Conservation (phyloP, 2,113 vertebrate species). For the Oryzias woworae region DNA sequence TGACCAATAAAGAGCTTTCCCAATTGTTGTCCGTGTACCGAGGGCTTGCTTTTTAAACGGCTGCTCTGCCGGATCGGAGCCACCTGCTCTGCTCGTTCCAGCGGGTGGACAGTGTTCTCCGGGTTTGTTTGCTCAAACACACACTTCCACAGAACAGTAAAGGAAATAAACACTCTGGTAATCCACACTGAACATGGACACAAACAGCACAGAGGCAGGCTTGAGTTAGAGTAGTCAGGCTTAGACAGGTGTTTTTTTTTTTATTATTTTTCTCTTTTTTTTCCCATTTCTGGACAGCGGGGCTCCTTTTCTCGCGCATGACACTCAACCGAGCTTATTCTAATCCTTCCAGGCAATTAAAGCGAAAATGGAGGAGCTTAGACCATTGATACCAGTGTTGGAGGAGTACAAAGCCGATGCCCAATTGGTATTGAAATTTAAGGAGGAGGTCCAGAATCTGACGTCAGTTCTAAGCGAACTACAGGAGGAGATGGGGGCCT, state of each 20-base stretch:
- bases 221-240: conserved; percentile 74
- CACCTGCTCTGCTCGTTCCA: conserved; percentile 59
- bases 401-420: conserved; percentile 99
- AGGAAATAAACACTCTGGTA: conserved; percentile 17
- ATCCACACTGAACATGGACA: conserved; percentile 41
- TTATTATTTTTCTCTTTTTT: conserved; percentile 6
- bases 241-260: conserved; percentile 73
- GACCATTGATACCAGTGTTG: conserved; percentile 99
- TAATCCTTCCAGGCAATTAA: conserved; percentile 99
- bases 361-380: conserved; percentile 99
- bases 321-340: conserved; percentile 98
- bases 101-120: conserved; percentile 41
- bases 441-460: conserved; percentile 99
- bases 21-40: conserved; percentile 94
- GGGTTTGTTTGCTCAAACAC: conserved; percentile 65
- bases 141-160: conserved; percentile 53
- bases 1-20: conserved; percentile 99
- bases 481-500: conserved; percentile 98
- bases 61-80: conserved; percentile 57
- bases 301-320: conserved; percentile 81
- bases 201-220: conserved; percentile 55
- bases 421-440: conserved; percentile 99
- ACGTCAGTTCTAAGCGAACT: conserved; percentile 98
- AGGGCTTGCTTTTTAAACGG: conserved; percentile 87
- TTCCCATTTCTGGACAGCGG: conserved; percentile 61